Conservation (phyloP, 2,888 invertebrate species). For the Caenorhabditis wallacei region DNA sequence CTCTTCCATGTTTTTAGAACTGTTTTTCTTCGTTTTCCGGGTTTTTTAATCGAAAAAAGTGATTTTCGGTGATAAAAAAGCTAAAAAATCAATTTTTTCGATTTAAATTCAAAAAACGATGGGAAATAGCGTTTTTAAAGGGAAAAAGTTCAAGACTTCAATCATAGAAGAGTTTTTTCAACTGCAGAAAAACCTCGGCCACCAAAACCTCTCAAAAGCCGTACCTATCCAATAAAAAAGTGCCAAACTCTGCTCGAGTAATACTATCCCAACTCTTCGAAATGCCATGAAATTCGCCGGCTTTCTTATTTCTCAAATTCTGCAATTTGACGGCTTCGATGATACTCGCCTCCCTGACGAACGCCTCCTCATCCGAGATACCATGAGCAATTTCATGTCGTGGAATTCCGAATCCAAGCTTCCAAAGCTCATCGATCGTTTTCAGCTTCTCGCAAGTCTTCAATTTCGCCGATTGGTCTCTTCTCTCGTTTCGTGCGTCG, state of each 20-base stretch:
- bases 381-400: conserved; percentile 73
- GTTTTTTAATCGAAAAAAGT: too few relatives aligned
- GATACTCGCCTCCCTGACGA: conserved; percentile 94
- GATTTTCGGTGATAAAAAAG: too few relatives aligned
- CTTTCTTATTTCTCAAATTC: conserved; percentile 78
- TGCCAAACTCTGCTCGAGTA: conserved; percentile 75
- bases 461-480: conserved; percentile 59
- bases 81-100: too few relatives aligned
- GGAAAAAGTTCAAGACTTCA: too few relatives aligned
- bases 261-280: conserved; percentile 70
- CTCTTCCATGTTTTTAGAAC: too few relatives aligned
- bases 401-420: conserved; percentile 66
- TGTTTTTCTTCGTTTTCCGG: too few relatives aligned
- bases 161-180: too few relatives aligned
- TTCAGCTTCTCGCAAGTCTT: conserved; percentile 60
- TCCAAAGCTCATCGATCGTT: conserved; percentile 69
- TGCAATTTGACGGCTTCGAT: conserved; percentile 89
- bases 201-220: not conserved
- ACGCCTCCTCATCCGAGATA: conserved; percentile 90
- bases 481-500: conserved; percentile 88
- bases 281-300: conserved; percentile 75
- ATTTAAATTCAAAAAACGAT: too few relatives aligned
- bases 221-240: conserved; percentile 66
- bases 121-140: too few relatives aligned
- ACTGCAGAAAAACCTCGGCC: too few relatives aligned